Evolutionary conservation across 2,113 vertebrate genomes (phyloP).

Genomic region (Pionites leucogaster): DNA sequence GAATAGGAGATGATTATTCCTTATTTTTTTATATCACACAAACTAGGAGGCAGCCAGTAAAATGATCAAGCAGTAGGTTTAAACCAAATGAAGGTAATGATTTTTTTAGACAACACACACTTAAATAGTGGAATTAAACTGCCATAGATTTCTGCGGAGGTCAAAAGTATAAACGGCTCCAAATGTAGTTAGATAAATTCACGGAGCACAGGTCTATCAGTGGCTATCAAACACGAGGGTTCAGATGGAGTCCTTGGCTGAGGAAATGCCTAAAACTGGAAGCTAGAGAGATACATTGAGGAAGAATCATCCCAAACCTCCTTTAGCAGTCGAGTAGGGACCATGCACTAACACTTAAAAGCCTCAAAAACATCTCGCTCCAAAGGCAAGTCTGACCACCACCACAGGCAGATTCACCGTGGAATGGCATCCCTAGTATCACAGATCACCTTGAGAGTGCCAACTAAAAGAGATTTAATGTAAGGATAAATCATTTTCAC

Average conservation of each 20-base stretch:
- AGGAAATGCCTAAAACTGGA: neutral
- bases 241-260: neutral
- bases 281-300: neutral
- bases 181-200: conserved; percentile 1
- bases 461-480: neutral
- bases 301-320: neutral
- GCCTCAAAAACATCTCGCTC: neutral
- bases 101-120: neutral
- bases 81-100: neutral
- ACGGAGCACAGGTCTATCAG: neutral
- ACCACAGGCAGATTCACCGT: neutral
- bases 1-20: conserved; percentile 36
- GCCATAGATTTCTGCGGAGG: neutral
- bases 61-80: conserved; percentile 32
- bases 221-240: neutral
- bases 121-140: conserved; percentile 4
- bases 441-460: neutral
- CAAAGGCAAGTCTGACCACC: neutral
- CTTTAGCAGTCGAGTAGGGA: neutral
- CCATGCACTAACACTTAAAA: neutral
- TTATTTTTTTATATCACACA: conserved; percentile 13
- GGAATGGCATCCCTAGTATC: neutral
- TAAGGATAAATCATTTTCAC: conserved; percentile 1
- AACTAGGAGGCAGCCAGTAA: neutral
- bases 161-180: conserved; percentile 1